Base-by-base conservation (phyloP, 2,113 vertebrate species). In the Brienomyrus brachyistius region DNA sequence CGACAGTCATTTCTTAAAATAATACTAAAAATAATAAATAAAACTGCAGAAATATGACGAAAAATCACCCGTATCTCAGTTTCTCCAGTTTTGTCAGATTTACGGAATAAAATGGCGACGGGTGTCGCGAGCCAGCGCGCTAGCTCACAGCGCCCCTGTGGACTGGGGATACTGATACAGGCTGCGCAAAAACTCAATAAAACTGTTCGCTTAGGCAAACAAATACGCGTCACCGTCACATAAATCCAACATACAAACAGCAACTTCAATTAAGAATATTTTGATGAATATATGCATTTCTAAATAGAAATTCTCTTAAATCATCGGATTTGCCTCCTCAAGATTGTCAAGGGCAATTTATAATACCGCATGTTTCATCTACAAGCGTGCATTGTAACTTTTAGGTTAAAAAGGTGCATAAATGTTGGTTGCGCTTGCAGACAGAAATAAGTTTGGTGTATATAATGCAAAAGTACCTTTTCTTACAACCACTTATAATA, bases 91-190 rank as follows among this genome's bases (percentile, higher is more conserved):
- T 91, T 92, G 93, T 94, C 95, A 94, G 93, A 94, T 94, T 88
- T 95, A 87, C 94, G 95, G 95, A 95, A 96, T 95, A 96, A 97
- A 96, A 97, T 97, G 96, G 96, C 96, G 96, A 95, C 96, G 92
- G 93, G 93, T 91, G 89, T 21, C 92, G 62, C 62, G 62, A 70
- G 62, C 62, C 10, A 23, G 54, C 23, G 92, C 91, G 93, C 96
- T 95, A 94, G 94, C 94, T 94, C 95, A 90, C 94, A 92, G 91
- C 85, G 86, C 88, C 86, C 90, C 92, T 91, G 92, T 91, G 93
- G 91, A 90, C 50, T 19, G 48, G 85, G 91, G 93, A 94, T 92
- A 90, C 87, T 56, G 89, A 80, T 88, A 90, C 91, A 90, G n/a
- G 48, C 48, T 47, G 50, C 48, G 47, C 45, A 48, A 85, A 89